Evolutionary conservation across 2,797 vertebrate species (phyloP), one percentile per base, ranked within the genome.

Genomic region (Mormyrus proboscirostris): DNA sequence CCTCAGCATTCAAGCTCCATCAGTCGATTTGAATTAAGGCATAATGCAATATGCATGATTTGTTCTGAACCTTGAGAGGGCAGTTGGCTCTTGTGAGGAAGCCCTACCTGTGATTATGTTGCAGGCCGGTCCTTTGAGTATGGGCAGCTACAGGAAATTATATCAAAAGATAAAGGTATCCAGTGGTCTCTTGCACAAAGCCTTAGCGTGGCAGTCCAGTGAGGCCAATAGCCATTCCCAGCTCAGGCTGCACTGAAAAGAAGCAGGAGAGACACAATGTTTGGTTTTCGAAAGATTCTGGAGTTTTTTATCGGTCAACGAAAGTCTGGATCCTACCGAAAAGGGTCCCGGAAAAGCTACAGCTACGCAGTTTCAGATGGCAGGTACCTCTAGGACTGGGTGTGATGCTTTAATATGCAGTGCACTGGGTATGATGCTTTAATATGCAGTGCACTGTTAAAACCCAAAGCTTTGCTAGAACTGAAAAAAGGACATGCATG

Each of bases 291-390:
- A 89, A 94, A 93, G 89, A 87, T 96, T 86, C 85, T 96, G 91
- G 93, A 94, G 49, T 93, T 95, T 86, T 91, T 96, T 5, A 86
- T 94, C 49, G 51, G 92, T 92, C 93, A 93, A 89, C 93, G 87
- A 89, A 94, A 91, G 90, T 92, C 91, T 2, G 91, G 92, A n/a
- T 91, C 92, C 38, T 93, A 93, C 90, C 93, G 91, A 91, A 94
- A 94, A 90, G 93, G 93, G 90, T 93, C 94, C 19, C 94, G 95
- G 94, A 95, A 94, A 89, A 95, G 93, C 62, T 94, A 93, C 91
- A 93, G 90, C 89, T 96, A 96, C 88, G 95, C 91, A 0, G 93
- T 96, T 90, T 92, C 92, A 76, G 91, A 91, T 88, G 91, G 51
- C 93, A 96, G 95, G 95, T 95, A 95, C 89, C 88, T 88, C 4